Conservation (phyloP, 2,888 invertebrate species). For the Drosophila fungiperda region DNA sequence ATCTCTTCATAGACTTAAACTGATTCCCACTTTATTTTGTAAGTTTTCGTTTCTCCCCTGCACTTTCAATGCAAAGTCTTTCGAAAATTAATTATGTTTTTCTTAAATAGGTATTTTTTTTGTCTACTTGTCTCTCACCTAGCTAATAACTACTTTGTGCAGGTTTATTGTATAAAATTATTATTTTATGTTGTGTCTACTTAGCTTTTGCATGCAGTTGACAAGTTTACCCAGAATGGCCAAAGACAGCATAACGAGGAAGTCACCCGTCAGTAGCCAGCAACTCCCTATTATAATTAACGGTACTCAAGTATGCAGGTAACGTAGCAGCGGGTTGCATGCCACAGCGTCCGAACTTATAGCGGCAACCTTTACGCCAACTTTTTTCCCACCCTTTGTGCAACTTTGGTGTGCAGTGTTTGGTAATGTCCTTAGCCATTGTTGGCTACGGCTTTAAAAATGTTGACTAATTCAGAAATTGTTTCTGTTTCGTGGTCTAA, state of each 20-base stretch:
- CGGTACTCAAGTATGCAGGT: constrained; percentile 40
- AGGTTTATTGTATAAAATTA: not conserved
- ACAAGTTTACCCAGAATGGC: not conserved
- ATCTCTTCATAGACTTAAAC: not conserved
- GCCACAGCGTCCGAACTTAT: constrained; percentile 17
- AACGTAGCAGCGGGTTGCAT: constrained; percentile 21
- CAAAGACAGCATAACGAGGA: constrained; percentile 1
- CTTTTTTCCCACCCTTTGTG: not conserved
- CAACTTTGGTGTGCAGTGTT: constrained; percentile 10
- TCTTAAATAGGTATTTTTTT: not conserved
- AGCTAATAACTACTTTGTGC: not conserved
- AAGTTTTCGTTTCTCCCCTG: not conserved
- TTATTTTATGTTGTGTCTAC: not conserved
- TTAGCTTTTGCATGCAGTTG: constrained; percentile 2
- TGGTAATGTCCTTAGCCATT: constrained; percentile 2
- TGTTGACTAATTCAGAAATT: constrained; percentile 13
- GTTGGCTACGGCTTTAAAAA: not conserved
- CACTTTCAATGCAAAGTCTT: not conserved
- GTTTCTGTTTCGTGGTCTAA: constrained; percentile 35
- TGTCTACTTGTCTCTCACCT: not conserved
- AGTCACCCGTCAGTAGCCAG: not conserved
- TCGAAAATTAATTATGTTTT: not conserved
- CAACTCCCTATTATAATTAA: constrained; percentile 21
- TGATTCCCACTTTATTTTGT: not conserved
- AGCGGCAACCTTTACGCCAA: not conserved